Evolutionary conservation across 2,888 invertebrate species (phyloP).

Genomic region (Altica lythri): DNA sequence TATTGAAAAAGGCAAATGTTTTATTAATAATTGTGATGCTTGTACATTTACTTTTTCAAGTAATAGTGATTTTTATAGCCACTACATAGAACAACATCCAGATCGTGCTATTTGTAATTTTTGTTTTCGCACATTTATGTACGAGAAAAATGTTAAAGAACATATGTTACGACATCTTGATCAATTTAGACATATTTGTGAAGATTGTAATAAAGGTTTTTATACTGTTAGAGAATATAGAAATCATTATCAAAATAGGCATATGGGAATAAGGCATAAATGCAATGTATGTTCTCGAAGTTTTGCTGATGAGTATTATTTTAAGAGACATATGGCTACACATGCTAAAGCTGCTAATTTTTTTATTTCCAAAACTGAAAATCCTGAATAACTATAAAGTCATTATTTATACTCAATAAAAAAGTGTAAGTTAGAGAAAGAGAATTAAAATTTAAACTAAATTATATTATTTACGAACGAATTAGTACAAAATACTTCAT

Average conservation of each 20-base stretch:
- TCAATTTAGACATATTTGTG: constrained; percentile 55
- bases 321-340: constrained; percentile 54
- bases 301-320: constrained; percentile 56
- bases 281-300: constrained; percentile 54
- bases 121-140: constrained; percentile 56
- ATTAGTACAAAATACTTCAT: no score
- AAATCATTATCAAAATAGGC: constrained; percentile 56
- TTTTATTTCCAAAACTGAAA: constrained; percentile 11
- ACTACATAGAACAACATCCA: constrained; percentile 51
- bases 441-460: background rate
- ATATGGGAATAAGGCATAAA: constrained; percentile 56
- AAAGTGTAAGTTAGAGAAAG: background rate
- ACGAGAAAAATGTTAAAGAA: constrained; percentile 56
- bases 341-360: constrained; percentile 47
- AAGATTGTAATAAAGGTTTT: constrained; percentile 56
- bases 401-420: no score
- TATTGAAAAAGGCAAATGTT: constrained; percentile 56
- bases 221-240: constrained; percentile 56
- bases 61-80: constrained; percentile 53
- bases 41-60: constrained; percentile 51
- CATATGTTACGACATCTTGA: constrained; percentile 56
- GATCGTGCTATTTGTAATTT: constrained; percentile 56
- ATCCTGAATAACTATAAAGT: background rate
- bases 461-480: no score
- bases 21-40: constrained; percentile 55